phyloP scores from a whole-genome alignment of 2,888 invertebrate genomes.

The Ariolimax columbianus region DNA sequence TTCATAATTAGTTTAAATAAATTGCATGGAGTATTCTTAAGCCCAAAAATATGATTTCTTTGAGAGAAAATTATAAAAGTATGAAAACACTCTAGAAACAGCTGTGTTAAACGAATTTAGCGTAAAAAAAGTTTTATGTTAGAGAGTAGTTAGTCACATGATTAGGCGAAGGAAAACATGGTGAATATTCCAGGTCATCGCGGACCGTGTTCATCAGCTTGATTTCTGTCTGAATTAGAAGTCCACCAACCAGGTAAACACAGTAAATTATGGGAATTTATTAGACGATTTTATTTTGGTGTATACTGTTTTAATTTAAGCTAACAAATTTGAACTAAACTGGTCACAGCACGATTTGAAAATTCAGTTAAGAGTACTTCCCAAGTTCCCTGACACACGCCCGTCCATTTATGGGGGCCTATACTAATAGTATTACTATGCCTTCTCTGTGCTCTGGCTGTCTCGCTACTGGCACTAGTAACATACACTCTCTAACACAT shows the following conservation, averaged over 20 bases:
- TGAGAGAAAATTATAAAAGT: too few species aligned
- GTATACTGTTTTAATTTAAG: neutral
- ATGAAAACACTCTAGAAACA: neutral
- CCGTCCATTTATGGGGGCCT: too few species aligned
- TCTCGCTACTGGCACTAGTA: too few species aligned
- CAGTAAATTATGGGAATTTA: neutral
- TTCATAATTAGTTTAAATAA: neutral
- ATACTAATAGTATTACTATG: too few species aligned
- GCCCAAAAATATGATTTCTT: neutral
- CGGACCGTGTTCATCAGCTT: neutral
- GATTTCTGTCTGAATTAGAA: neutral
- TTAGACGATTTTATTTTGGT: neutral
- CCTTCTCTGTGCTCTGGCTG: too few species aligned
- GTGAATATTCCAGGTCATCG: neutral
- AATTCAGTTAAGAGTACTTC: too few species aligned
- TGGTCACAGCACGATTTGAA: too few species aligned
- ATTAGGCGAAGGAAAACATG: conserved; percentile 33
- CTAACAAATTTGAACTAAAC: neutral
- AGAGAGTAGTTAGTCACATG: conserved; percentile 26
- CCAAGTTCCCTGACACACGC: too few species aligned
- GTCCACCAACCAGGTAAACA: neutral
- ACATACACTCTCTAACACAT: too few species aligned
- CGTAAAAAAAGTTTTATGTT: neutral
- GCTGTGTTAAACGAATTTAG: neutral
- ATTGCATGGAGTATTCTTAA: neutral